Base-by-base conservation (phyloP, 1,140 invertebrate species). In the Megathymus violae region DNA sequence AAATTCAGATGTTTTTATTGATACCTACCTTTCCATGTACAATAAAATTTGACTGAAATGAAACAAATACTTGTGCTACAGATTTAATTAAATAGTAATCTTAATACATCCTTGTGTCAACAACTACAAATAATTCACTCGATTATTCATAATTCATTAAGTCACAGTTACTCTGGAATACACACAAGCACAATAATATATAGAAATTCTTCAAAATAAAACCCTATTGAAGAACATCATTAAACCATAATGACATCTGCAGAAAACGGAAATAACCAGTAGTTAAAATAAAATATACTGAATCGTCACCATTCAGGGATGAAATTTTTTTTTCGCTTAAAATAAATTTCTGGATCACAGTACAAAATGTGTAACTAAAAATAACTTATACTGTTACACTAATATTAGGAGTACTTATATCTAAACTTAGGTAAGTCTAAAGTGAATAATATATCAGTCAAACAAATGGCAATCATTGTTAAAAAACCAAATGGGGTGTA, bases 311-410 rank as follows among this genome's bases (percentile, higher is more conserved):
- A 31, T 4, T 31, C 27, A 7, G 1, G 4, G 27, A 31, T 31
- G 4, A 31, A 9, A 9, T 31, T 7, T 31, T 9, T 31, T 9
- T 31, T 27, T 50, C 10, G 1, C 31, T 16, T 38, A 36, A 51
- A 36, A 51, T 38, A 34, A 50, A 36, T 36, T 36, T 51, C 48
- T 31, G 14, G 48, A 51, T 51, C 48, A 51, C 48, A 51, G 48
- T 51, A 51, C 31, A 51, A 51, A 51, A 51, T 38, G 25, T 50
- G 13, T 34, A 51, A 51, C 48, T 51, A n/a, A 51, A 51, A 50
- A 36, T 31, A 48, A 34, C 47, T 15, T 50, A 16, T 15, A 50
- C n/a, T 22, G 43, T 46, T 46, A 34, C 47, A 31, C 47, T 31
- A 19, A 5, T 40, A 40, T 41, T 14, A 15, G 13, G 14, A 43